Evolutionary conservation across 2,113 vertebrate genomes (phyloP), one percentile per base, ranked within the genome.

Genomic region (Megatriorchis doriae): DNA sequence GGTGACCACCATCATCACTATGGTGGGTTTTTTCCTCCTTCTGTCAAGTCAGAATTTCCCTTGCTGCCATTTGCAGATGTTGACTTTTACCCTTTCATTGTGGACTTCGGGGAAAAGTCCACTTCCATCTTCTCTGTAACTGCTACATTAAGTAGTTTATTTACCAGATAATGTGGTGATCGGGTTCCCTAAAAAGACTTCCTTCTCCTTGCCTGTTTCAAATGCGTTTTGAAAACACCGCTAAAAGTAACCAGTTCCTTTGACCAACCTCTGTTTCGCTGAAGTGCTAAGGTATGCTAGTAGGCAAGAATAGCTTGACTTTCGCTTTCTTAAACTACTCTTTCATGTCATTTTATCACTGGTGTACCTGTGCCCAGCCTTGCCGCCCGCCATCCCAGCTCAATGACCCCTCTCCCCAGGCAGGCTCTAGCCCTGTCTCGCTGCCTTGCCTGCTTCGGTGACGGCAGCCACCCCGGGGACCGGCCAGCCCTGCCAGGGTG

Each of bases 361-460:
- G 32, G 20, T 40, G 5, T 53, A 47, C 26, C 48, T 47, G 21
- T 56, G 42, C 42, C 17, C 21, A 71, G 40, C 42, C n/a, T 53
- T 73, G 22, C 27, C 6, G 7, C 19, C 6, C 1, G 1, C 52
- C 2, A 1, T 26, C 38, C 14, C 68, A 81, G 40, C 27, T 50
- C 32, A 42, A 2, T 42, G n/a, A 63, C 29, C 10, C 13, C n/a
- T 62, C 34, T 62, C 31, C 25, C 31, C 38, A 36, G n/a, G 17
- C 6, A 5, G 40, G 14, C 47, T 31, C 34, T 16, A 40, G 43
- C 71, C 20, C 63, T 21, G 25, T 20, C 45, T 59, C 16, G 0
- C 22, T 66, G 40, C 23, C 38, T 75, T 12, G 2, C 29, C 42
- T 36, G 25, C 40, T 63, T 9, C 16, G 29, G 65, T 22, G 40